Percentiles rank a stretch among this genome's conserved stretches.
phyloP scores from a whole-genome alignment of 2,797 vertebrate genomes.

The Pipistrellus pygmaeus region DNA sequence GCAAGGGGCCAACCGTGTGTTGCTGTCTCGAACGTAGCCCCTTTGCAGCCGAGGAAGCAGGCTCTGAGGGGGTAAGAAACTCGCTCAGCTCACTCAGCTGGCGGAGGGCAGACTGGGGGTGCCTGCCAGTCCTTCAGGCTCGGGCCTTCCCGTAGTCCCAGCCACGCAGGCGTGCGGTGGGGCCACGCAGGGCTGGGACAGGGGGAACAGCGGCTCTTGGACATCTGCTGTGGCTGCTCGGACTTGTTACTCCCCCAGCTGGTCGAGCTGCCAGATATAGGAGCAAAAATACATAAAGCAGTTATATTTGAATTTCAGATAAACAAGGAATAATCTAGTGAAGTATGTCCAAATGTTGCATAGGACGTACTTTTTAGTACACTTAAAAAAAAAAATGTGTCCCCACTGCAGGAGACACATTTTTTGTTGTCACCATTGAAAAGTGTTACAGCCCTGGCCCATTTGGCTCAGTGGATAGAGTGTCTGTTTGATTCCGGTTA shows the following conservation, averaged over 20 bases:
- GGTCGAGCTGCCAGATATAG: neutral
- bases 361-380: neutral
- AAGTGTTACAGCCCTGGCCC: neutral
- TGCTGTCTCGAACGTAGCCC: neutral
- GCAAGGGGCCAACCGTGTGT: rapidly evolving
- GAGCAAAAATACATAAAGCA: neutral
- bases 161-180: neutral
- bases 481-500: no score
- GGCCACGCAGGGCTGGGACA: neutral
- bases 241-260: neutral
- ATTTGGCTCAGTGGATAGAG: no score
- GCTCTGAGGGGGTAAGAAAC: neutral
- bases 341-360: neutral
- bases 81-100: neutral
- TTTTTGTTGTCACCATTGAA: neutral
- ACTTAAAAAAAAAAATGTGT: neutral
- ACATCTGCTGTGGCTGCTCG: neutral
- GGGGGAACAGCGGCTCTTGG: neutral
- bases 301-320: neutral
- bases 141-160: neutral
- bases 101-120: neutral
- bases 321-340: neutral
- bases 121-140: neutral
- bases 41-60: neutral
- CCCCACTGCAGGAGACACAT: neutral